Conservation (phyloP, 1,140 invertebrate species). For the Drosophila triauraria region DNA sequence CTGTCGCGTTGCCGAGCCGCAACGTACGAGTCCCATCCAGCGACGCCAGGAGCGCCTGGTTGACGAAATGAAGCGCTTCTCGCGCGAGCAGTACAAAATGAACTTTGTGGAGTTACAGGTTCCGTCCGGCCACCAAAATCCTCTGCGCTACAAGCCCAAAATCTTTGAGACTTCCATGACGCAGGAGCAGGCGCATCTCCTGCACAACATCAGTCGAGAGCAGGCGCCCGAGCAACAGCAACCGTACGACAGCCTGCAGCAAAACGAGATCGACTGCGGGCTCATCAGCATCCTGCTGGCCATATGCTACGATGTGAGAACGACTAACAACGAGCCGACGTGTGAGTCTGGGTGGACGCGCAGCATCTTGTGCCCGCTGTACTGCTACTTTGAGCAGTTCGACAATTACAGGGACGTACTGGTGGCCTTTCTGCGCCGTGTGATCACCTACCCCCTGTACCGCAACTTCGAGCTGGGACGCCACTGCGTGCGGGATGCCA, state of each 20-base stretch:
- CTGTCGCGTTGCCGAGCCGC: slow-evolving; percentile 65
- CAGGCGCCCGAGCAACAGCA: slow-evolving; percentile 13
- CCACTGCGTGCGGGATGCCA: slow-evolving; percentile 72
- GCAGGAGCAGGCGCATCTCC: slow-evolving; percentile 69
- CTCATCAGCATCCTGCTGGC: slow-evolving; percentile 77
- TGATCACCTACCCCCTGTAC: slow-evolving; percentile 78
- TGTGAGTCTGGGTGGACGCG: slow-evolving; percentile 82
- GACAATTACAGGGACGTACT: slow-evolving; percentile 72
- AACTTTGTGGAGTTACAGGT: slow-evolving; percentile 82
- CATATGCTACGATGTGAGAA: slow-evolving; percentile 80
- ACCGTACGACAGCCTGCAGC: slow-evolving; percentile 31
- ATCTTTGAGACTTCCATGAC: slow-evolving; percentile 71
- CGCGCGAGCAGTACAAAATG: slow-evolving; percentile 80
- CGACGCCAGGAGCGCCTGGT: slow-evolving; percentile 63
- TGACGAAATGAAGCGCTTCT: slow-evolving; percentile 77
- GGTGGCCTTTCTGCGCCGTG: slow-evolving; percentile 71
- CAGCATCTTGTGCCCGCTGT: slow-evolving; percentile 69
- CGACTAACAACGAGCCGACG: slow-evolving; percentile 75
- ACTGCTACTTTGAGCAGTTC: slow-evolving; percentile 77
- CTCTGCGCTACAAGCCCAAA: slow-evolving; percentile 70
- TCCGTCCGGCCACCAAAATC: slow-evolving; percentile 80
- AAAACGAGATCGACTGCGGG: slow-evolving; percentile 73
- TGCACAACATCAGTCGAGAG: slow-evolving; percentile 65
- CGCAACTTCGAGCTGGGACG: slow-evolving; percentile 75
- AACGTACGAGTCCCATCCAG: slow-evolving; percentile 65